These are phyloP conservation scores for Excalfactoria chinensis DNA, from an alignment of 2,113 vertebrate species.

Conservation along the genomic window DNA sequence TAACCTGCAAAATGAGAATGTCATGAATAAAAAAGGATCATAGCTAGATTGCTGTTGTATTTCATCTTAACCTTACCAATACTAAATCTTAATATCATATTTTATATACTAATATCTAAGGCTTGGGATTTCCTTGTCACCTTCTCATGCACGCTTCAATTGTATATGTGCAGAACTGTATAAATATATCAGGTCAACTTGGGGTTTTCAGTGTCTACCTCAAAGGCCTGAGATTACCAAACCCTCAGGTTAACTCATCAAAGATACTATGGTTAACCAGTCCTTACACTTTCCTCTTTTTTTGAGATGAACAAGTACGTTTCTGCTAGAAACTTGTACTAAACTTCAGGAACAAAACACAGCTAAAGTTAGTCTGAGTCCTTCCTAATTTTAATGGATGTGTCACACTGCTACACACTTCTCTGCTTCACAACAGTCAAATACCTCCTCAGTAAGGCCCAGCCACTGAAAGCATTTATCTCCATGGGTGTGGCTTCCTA, in stretches of 20 bases:
- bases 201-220: neutral
- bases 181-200: neutral
- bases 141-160: neutral
- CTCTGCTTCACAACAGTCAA: neutral
- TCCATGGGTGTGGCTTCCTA: neutral
- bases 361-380: neutral
- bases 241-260: neutral
- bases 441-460: neutral
- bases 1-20: slow-evolving; percentile 41
- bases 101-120: neutral
- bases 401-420: neutral
- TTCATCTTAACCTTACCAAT: slow-evolving; percentile 37
- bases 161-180: neutral
- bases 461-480: neutral
- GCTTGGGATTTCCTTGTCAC: neutral
- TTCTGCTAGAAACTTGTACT: neutral
- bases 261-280: neutral
- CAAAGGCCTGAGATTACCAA: neutral
- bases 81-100: slow-evolving; percentile 20
- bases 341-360: neutral
- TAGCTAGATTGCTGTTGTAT: neutral
- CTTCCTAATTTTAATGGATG: neutral
- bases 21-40: slow-evolving; percentile 2
- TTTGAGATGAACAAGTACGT: neutral
- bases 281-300: neutral